These are phyloP conservation scores for Rotaria macrura DNA, from an alignment of 2,888 invertebrate genomes.

Conservation along the genomic window DNA sequence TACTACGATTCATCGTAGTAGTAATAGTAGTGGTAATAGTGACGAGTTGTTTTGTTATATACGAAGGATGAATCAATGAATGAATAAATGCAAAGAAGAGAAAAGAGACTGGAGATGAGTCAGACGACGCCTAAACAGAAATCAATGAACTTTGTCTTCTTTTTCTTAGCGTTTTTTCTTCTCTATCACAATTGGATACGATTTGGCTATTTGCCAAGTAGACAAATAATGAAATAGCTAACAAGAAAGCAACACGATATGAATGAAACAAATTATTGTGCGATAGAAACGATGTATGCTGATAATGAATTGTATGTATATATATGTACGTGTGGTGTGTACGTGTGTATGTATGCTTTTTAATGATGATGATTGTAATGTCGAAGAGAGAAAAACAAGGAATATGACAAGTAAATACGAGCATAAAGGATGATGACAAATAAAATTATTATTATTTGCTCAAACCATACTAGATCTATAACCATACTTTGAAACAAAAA, in stretches of 20 bases:
- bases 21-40: not conserved
- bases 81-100: not conserved
- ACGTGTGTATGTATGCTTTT: not conserved
- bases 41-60: not conserved
- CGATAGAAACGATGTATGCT: not conserved
- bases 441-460: not conserved
- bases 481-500: not conserved
- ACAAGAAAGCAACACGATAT: constrained; percentile 10
- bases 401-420: not conserved
- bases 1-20: not conserved
- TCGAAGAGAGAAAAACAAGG: not conserved
- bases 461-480: not conserved
- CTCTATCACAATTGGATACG: not conserved
- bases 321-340: too few relatives aligned
- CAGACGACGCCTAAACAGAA: not conserved
- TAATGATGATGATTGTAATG: not conserved
- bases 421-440: not conserved
- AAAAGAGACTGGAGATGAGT: not conserved
- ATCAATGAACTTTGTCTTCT: not conserved
- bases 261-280: not conserved
- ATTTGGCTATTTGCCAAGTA: not conserved
- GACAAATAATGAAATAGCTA: not conserved
- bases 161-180: not conserved
- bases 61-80: not conserved
- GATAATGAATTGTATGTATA: not conserved